Base-by-base conservation (phyloP, 2,888 invertebrate species). In the Erebia epiphron region DNA sequence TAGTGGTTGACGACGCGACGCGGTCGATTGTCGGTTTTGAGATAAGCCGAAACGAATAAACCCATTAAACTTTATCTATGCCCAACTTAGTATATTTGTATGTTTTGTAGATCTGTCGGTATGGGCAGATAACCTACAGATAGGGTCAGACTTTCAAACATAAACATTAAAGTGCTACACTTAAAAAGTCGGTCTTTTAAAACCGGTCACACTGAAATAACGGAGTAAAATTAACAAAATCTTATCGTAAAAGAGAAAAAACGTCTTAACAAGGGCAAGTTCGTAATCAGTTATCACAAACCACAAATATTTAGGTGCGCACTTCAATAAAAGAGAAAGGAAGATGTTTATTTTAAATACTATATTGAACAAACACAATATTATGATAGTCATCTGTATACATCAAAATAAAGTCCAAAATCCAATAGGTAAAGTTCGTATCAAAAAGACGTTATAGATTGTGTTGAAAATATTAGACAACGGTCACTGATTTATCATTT, bases 301-400 rank as follows among this genome's bases (percentile, higher is more conserved):
- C 46, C 21, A 14, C 49, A 21, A 46, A 49, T 62, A 49, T 62
- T 62, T 49, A 18, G 21, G 21, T 21, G 21, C 18, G 7, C 62
- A 21, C 49, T 62, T 49, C 41, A 41, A 60, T 60, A n/a, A 62
- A 62, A 49, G 62, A 62, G 62, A 62, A 62, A 62, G 62, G 21
- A 49, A 62, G 18, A 13, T 14, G 26, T 60, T 60, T 60, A 41
- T 13, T 61, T 61, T 43, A 61, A 18, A 61, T 46, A 43, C 43
- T 11, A 9, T 26, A 26, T 61, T 21, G 21, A 62, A 62, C 18
- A 62, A 49, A 64, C 16, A 54, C n/a, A n/a, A n/a, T n/a, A n/a
- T 14, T 21, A 56, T 56, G 11, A 46, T 46, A 46, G 2, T 35
- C 5, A 18, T 16, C 3, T 10, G 18, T 18, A 16, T 18, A 18